Evolutionary conservation across 2,888 invertebrate genomes (phyloP), one percentile per base, ranked within the genome.

Genomic region (Meteorus colon): DNA sequence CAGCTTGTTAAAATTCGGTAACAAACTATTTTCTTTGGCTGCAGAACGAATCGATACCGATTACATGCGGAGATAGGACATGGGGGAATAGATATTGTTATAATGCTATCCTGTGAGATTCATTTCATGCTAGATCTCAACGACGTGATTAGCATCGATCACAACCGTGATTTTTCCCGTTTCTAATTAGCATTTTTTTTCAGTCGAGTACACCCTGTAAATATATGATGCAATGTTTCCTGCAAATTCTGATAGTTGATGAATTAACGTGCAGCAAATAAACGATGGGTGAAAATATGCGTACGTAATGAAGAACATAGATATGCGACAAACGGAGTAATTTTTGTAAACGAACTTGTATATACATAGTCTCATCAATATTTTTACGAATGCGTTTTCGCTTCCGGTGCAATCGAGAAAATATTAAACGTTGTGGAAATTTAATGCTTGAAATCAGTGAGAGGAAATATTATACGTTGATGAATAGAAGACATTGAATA

Each of bases 301-400:
- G 67, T 37, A 45, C 16, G 41, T 19, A 41, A 24, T 62, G 63
- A 67, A 66, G 19, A 70, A 67, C 66, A 73, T 70, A 45, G 72
- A 70, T 66, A 66, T 55, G 34, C 29, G 62, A 66, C 73, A 73
- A 74, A 24, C 24, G 24, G 24, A 24, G 24, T 24, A 24, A 24
- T 24, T 78, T 73, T 41, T 78, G 78, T 79, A 78, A 65, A 79
- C 78, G 70, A 78, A 73, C 74, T 73, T 79, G 79, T 79, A 79
- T 72, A 79, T 79, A 79, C 72, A 55, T 79, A 79, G 70, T 77
- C 78, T 62, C 73, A 74, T 78, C 59, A 73, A 75, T 79, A 80
- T 79, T 79, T 78, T 80, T 76, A 73, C 70, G 75, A 73, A 19
- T 75, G 73, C 70, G 41, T 77, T 77, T 66, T 78, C 55, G 73